Conservation (phyloP, 2,888 invertebrate species). For the Chrysina gloriosa region DNA sequence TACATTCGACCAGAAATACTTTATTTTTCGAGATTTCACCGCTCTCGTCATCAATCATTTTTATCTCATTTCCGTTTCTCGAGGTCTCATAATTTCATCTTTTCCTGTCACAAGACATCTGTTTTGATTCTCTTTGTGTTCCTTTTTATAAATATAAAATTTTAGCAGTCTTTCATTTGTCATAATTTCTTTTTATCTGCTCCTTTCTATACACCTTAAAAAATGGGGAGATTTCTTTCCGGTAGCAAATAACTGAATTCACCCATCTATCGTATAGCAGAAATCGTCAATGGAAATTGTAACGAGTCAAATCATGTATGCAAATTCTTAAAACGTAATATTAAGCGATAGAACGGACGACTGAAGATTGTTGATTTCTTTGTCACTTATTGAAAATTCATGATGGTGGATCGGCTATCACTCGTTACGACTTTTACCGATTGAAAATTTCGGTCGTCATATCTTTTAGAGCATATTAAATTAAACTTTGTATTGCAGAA, state of each 20-base stretch:
- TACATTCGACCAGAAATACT: conserved; percentile 42
- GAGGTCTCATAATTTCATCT: conserved; percentile 47
- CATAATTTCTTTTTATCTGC: conserved; percentile 37
- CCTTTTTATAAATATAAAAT: conserved; percentile 33
- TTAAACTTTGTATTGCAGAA: neutral
- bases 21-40: conserved; percentile 41
- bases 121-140: conserved; percentile 34
- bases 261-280: no score
- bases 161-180: conserved; percentile 35
- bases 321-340: conserved; percentile 40
- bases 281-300: conserved; percentile 23
- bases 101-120: conserved; percentile 42
- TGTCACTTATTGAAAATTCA: conserved; percentile 22
- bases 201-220: neutral
- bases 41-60: conserved; percentile 49
- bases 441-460: conserved; percentile 3
- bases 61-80: conserved; percentile 48
- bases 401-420: neutral
- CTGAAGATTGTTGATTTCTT: conserved; percentile 8
- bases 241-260: neutral
- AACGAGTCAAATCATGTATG: conserved; percentile 44
- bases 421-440: neutral
- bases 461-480: conserved; percentile 16
- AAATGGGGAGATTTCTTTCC: neutral
- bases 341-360: conserved; percentile 23